phyloP scores from a whole-genome alignment of 2,888 invertebrate genomes.

The Agriopis marginaria region DNA sequence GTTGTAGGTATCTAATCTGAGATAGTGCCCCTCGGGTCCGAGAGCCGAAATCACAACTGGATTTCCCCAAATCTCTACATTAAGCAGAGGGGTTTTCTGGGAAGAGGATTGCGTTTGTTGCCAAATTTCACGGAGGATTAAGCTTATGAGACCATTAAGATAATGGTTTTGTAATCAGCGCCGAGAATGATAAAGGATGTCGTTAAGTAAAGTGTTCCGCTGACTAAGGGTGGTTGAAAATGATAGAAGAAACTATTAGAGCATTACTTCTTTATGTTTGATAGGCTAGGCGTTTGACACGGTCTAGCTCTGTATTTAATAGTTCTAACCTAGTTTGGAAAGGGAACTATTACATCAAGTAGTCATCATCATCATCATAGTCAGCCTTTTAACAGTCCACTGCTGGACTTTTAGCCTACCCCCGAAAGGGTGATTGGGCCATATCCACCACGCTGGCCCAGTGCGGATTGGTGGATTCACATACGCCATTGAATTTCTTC shows the following conservation, averaged over 20 bases:
- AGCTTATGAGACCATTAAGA: slow-evolving; percentile 23
- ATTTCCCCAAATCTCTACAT: slow-evolving; percentile 21
- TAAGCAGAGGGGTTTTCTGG: slow-evolving; percentile 7
- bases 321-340: no score
- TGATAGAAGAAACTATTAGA: neutral
- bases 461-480: no score
- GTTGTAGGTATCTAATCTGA: slow-evolving; percentile 12
- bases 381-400: no score
- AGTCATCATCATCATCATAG: no score
- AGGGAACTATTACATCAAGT: no score
- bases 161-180: slow-evolving; percentile 24
- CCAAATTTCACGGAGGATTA: slow-evolving; percentile 18
- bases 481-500: no score
- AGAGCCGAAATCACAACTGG: slow-evolving; percentile 13
- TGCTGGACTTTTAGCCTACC: no score
- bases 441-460: no score
- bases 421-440: no score
- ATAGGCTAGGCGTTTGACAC: neutral
- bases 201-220: neutral
- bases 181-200: neutral
- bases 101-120: slow-evolving; percentile 17
- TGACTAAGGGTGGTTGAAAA: neutral
- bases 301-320: no score
- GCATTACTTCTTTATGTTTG: neutral
- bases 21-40: slow-evolving; percentile 18